These are phyloP conservation scores for Polydrusus cervinus DNA, from an alignment of 2,888 invertebrate genomes.

Conservation along the genomic window DNA sequence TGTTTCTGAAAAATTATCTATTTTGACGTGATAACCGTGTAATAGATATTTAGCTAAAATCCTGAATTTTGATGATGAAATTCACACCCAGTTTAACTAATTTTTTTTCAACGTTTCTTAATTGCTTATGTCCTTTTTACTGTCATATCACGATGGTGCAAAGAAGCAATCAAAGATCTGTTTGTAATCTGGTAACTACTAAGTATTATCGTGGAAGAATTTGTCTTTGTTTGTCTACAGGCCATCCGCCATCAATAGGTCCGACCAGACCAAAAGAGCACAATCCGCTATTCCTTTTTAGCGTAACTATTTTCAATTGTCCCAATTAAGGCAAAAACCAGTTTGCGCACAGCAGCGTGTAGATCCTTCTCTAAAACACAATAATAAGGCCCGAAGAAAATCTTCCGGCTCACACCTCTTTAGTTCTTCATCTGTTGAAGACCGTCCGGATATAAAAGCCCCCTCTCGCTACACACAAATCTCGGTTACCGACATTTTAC, in stretches of 20 bases:
- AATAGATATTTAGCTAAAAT: too few species aligned
- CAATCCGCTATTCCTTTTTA: slow-evolving; percentile 31
- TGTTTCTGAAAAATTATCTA: too few species aligned
- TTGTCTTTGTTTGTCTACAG: background rate
- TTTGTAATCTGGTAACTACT: too few species aligned
- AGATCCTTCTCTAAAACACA: slow-evolving; percentile 54
- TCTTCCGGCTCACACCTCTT: slow-evolving; percentile 64
- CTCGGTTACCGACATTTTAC: slow-evolving; percentile 55
- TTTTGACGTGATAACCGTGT: too few species aligned
- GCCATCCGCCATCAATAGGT: background rate
- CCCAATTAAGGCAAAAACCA: slow-evolving; percentile 52
- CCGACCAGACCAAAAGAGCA: slow-evolving; percentile 14
- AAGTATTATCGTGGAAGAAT: background rate
- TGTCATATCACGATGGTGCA: too few species aligned
- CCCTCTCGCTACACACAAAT: slow-evolving; percentile 42
- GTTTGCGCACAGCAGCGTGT: slow-evolving; percentile 57
- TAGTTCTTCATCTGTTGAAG: slow-evolving; percentile 59
- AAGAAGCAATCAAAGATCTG: too few species aligned
- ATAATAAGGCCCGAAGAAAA: slow-evolving; percentile 66
- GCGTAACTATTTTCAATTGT: slow-evolving; percentile 40
- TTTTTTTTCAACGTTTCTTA: too few species aligned
- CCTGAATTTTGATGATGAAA: too few species aligned
- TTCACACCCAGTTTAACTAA: too few species aligned
- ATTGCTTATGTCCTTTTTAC: too few species aligned
- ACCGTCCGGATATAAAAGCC: slow-evolving; percentile 43